Base-by-base conservation (phyloP, 2,797 vertebrate species). In the Clarias pachynema region DNA sequence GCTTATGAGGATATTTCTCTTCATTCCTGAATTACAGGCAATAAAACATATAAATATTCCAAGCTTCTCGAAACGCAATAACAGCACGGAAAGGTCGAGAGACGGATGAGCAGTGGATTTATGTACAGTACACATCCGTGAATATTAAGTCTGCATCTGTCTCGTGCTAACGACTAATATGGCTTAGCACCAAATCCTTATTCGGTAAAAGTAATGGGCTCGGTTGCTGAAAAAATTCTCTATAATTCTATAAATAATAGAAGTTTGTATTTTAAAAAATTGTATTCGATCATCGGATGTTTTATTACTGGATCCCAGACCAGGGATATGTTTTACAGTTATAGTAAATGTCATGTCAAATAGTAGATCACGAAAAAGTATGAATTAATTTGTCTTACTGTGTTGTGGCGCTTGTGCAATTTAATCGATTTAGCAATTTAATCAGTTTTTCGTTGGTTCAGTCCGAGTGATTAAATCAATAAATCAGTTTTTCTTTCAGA, bases 81-180 rank as follows among this genome's bases (percentile, higher is more conserved):
- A 72, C 16, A 0, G 2, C 69, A 31, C 18, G 62, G 34, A 74
- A 26, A 59, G 22, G 53, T 16, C 10, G 77, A 53, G 84, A 83
- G 69, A 74, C 7, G 79, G 80, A 63, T 40, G 77, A 40, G 34
- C 34, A 44, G n/a, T 10, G 22, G 22, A 79, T 77, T 24, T 78
- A 60, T 86, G 81, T 29, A 53, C 72, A 57, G 81, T 53, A 53
- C 72, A 57, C 49, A 20, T 18, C 18, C 44, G n/a, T 57, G 73
- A 83, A 75, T 86, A 86, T 85, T 66, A 84, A 86, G 81, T 86
- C 79, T 16, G 34, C 78, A 62, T 78, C 60, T 79, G 44, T 65
- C 81, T 0, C 60, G 70, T 20, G 49, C 63, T 57, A 22, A 26
- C 3, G 65, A 84, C 16, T 2, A 56, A 40, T 66, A 65, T 81